Percentiles rank a stretch among this genome's conserved stretches.
phyloP scores from a whole-genome alignment of 2,113 vertebrate genomes.

The Carassius auratus region DNA sequence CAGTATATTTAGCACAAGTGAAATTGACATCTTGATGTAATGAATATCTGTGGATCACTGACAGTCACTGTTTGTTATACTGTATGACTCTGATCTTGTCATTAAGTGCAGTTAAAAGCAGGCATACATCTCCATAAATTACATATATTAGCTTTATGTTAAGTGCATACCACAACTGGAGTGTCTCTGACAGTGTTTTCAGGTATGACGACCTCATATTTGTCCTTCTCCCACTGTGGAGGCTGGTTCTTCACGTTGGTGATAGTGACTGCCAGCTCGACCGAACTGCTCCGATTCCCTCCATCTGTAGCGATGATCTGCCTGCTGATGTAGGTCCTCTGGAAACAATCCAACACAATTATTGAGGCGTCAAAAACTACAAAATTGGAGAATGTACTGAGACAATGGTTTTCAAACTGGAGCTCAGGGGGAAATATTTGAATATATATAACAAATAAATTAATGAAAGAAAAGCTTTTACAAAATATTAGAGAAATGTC shows the following conservation, averaged over 20 bases:
- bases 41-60: background rate
- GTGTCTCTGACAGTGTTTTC: slow-evolving; percentile 82
- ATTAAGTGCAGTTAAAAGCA: background rate
- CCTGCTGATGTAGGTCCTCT: slow-evolving; percentile 79
- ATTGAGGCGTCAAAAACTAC: background rate
- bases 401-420: background rate
- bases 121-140: background rate
- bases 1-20: background rate
- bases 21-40: background rate
- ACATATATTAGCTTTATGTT: background rate
- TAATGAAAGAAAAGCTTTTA: background rate
- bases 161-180: slow-evolving; percentile 72
- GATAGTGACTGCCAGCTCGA: slow-evolving; percentile 81
- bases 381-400: no score
- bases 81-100: no score
- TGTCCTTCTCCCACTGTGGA: slow-evolving; percentile 84
- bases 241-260: slow-evolving; percentile 86
- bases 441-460: background rate
- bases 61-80: background rate
- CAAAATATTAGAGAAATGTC: background rate
- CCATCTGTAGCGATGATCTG: slow-evolving; percentile 82
- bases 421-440: background rate
- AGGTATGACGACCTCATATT: slow-evolving; percentile 81
- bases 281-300: slow-evolving; percentile 82
- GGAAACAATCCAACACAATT: slow-evolving; percentile 42